phyloP scores from a whole-genome alignment of 1,140 invertebrate genomes.

The Episyrphus balteatus region DNA sequence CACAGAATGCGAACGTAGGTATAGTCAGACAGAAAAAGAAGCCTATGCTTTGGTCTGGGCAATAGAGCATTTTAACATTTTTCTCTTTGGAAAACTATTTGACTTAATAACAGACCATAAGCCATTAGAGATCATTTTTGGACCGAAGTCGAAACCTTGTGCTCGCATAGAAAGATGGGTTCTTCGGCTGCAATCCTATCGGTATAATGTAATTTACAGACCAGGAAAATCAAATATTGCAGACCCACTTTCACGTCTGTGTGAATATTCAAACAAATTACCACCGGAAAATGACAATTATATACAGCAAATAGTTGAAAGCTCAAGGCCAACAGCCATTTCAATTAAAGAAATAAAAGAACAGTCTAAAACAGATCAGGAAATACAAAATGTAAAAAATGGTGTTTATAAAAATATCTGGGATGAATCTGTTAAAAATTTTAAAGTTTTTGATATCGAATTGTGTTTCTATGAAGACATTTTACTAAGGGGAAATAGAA shows the following conservation, averaged over 20 bases:
- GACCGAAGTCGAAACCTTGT: constrained; percentile 6
- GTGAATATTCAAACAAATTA: background rate
- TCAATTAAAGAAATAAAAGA: constrained; percentile 4
- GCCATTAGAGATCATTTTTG: constrained; percentile 9
- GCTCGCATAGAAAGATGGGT: too few relatives aligned
- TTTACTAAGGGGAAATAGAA: constrained; percentile 6
- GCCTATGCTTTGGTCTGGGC: constrained; percentile 11
- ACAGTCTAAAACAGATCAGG: constrained; percentile 1
- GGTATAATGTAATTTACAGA: constrained; percentile 4
- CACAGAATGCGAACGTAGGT: constrained; percentile 23
- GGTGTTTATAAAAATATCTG: constrained; percentile 4
- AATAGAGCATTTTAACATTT: constrained; percentile 4
- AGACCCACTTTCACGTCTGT: too few relatives aligned
- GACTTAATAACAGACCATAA: constrained; percentile 9
- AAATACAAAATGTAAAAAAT: constrained; percentile 6
- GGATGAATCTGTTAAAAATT: background rate
- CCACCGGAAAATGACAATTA: background rate
- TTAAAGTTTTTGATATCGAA: constrained; percentile 9
- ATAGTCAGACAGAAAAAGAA: constrained; percentile 32
- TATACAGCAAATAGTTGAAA: constrained; percentile 1
- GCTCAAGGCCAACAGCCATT: constrained; percentile 1
- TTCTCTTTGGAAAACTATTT: too few relatives aligned
- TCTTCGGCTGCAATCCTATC: constrained; percentile 5
- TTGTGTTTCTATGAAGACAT: constrained; percentile 5
- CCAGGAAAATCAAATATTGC: too few relatives aligned